Conservation (phyloP, 2,113 vertebrate genomes). For the Emydura subglobosa region DNA sequence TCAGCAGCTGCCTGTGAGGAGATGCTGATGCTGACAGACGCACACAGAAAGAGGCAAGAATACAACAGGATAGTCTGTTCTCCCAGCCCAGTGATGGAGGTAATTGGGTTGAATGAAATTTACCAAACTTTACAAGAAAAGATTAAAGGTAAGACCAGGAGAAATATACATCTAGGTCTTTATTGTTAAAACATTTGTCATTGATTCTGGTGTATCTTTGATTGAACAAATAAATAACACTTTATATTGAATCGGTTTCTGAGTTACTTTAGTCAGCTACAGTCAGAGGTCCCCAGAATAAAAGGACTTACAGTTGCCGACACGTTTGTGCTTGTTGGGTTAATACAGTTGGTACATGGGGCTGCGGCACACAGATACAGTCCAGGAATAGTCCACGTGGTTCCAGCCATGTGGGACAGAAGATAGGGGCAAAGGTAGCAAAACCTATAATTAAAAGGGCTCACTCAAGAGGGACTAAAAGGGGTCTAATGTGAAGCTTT, state of each 20-base stretch:
- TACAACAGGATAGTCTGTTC: background rate
- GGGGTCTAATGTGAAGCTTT: background rate
- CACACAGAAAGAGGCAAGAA: background rate
- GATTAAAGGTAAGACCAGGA: background rate
- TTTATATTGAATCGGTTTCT: background rate
- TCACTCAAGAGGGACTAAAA: background rate
- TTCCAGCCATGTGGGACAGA: background rate
- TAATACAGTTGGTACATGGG: background rate
- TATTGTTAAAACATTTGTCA: background rate
- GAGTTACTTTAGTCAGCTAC: background rate
- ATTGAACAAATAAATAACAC: background rate
- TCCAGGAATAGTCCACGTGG: background rate
- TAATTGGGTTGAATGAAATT: background rate
- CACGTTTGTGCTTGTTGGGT: background rate
- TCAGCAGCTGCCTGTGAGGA: background rate
- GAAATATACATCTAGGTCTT: background rate
- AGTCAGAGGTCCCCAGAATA: background rate
- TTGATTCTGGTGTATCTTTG: background rate
- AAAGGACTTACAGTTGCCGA: background rate
- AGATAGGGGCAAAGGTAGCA: background rate
- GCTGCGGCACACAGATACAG: rapidly evolving
- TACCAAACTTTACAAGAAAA: background rate
- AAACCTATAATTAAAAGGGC: too few species aligned
- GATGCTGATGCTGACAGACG: background rate
- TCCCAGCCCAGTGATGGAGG: background rate